Base-by-base conservation (phyloP, 2,113 vertebrate species). In the Halichoeres trimaculatus region DNA sequence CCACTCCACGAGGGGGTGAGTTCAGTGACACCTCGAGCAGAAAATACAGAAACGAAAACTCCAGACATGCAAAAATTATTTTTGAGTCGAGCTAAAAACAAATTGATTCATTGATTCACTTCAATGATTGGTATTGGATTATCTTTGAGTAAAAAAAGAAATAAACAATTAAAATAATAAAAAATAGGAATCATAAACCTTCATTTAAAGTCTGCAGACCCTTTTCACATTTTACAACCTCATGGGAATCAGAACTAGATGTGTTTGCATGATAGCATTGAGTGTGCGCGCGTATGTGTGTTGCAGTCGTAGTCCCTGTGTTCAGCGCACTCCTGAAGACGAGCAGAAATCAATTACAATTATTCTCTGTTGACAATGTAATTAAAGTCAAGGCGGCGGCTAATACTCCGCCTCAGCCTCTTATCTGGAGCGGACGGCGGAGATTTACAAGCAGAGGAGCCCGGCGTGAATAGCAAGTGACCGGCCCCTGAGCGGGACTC, bases 331-430 rank as follows among this genome's bases (percentile, higher is more conserved):
- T 74, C 58, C 67, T 53, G 74, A 88, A 90, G 80, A 90, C 81
- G 89, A 90, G 89, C 89, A 93, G 72, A 93, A 95, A 96, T 97
- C 96, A 96, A 96, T 97, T 91, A 94, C 94, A 92, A 94, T 98
- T 97, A 95, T 97, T 97, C 96, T 95, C 93, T 94, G 93, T 94
- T 97, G 96, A 97, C 96, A 97, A 95, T 95, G 95, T 95, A 95
- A 97, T 98, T 96, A 98, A 95, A 94, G 62, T 83, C 55, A 67
- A 85, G 93, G 92, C 91, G 89, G 58, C 86, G 74, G 74, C 80
- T 93, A 86, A 94, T 93, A 87, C 87, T 85, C 26, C 74, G 79
- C 87, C 64, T 0, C 73, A 90, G 88, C 80, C 86, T 86, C 91
- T 93, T 93, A 90, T 93, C 90, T 91, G 93, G 91, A 91, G 88